Evolutionary conservation across 2,888 invertebrate species (phyloP).

Genomic region (Cremastinae sp.): DNA sequence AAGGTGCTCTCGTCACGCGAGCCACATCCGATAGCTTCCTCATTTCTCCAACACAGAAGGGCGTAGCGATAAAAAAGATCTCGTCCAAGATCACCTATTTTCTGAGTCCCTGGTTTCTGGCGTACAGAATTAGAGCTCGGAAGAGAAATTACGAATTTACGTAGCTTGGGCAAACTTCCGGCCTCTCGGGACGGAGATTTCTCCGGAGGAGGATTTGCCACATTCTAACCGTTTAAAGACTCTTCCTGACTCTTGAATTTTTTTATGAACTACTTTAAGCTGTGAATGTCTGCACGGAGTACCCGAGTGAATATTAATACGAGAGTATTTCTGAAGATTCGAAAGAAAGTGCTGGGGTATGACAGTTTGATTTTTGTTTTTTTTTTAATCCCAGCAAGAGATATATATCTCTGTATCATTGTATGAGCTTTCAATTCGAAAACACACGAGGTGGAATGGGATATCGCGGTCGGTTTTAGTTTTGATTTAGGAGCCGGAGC

Average conservation of each 20-base stretch:
- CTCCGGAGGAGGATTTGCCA: constrained; percentile 24
- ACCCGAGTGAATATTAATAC: too few species aligned
- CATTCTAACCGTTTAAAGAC: constrained; percentile 14
- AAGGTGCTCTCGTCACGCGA: constrained; percentile 68
- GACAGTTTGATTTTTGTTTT: background rate
- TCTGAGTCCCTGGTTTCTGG: constrained; percentile 14
- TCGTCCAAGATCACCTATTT: too few species aligned
- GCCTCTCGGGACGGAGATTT: constrained; percentile 8
- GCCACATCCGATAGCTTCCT: too few species aligned
- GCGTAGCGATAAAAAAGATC: too few species aligned
- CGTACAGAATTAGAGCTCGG: constrained; percentile 20
- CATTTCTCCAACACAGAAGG: too few species aligned
- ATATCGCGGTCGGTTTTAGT: constrained; percentile 64
- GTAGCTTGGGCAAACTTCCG: constrained; percentile 23
- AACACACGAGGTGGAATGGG: constrained; percentile 15
- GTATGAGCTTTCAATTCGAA: constrained; percentile 2
- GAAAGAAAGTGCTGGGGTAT: too few species aligned
- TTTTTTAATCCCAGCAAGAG: background rate
- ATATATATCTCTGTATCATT: background rate
- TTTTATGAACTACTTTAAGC: too few species aligned
- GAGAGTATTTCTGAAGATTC: too few species aligned
- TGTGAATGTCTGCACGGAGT: too few species aligned
- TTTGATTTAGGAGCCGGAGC: constrained; percentile 69
- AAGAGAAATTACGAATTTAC: constrained; percentile 28
- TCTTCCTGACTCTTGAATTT: background rate